Base-by-base conservation (phyloP, 2,888 invertebrate species). In the Patella ulyssiponensis region DNA sequence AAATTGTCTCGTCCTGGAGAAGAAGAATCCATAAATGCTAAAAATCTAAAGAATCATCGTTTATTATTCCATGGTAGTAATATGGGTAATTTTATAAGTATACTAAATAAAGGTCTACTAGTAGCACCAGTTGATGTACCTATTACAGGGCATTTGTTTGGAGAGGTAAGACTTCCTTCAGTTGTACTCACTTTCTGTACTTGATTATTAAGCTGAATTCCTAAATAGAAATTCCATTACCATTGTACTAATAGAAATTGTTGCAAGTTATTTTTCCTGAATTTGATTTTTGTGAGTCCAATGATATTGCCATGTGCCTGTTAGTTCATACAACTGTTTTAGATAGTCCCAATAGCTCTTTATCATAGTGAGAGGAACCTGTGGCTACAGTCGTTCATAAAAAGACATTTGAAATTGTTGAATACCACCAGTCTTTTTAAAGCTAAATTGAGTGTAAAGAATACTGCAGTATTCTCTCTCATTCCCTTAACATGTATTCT, bases 31-130 rank as follows among this genome's bases (percentile, higher is more conserved):
- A 79, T 88, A 58, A 81, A 84, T 71, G 79, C 82, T 52, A 80
- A 84, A 72, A 83, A 83, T 14, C 74, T 90, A 56, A 85, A 86
- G 53, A 91, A 91, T 81, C 89, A 89, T 80, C 84, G 82, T 71
- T 80, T 91, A 73, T 87, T 93, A 69, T 93, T 93, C 92, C 93
- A 93, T 85, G 93, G 93, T 78, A 93, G 92, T 58, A 88, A 88
- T 53, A 88, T 91, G 27, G 90, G 90, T 20, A 93, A 93, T 85
- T 83, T 93, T 69, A 87, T 93, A 71, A 92, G 92, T 77, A 93
- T 93, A 81, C 87, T 93, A 20, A 88, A 88, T 71, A 85, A 90
- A 54, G 93, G 93, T 17, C 90, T 93, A 52, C 89, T 92, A 64
- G 89, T 93, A 3, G 90, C 93, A 27, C 93, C 93, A 0, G 86